These are phyloP conservation scores for Megamerina dolium DNA, from an alignment of 2,888 invertebrate genomes.

Conservation along the genomic window DNA sequence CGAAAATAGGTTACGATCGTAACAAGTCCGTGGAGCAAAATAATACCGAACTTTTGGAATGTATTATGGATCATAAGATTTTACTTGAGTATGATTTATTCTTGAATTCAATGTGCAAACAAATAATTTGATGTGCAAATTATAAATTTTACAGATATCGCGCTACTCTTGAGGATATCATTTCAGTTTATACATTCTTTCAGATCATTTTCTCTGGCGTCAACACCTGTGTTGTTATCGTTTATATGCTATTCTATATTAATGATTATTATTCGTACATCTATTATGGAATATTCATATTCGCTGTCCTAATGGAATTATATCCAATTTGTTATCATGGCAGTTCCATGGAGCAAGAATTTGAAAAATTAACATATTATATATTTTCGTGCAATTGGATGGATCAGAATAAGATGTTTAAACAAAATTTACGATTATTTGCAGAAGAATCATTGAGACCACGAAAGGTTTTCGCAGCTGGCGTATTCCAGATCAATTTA, in stretches of 20 bases:
- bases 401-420: slow-evolving; percentile 15
- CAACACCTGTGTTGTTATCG: slow-evolving; percentile 17
- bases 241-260: slow-evolving; percentile 17
- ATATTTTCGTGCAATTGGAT: slow-evolving; percentile 21
- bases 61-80: slow-evolving; percentile 21
- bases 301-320: slow-evolving; percentile 14
- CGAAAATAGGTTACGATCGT: slow-evolving; percentile 14
- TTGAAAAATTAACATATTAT: slow-evolving; percentile 17
- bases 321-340: too few species aligned
- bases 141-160: slow-evolving; percentile 15
- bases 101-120: not conserved
- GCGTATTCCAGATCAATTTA: slow-evolving; percentile 19
- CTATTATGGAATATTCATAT: slow-evolving; percentile 15
- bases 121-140: not conserved
- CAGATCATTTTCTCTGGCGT: slow-evolving; percentile 16
- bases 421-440: slow-evolving; percentile 18
- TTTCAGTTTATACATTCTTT: slow-evolving; percentile 14
- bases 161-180: slow-evolving; percentile 10
- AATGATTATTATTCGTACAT: slow-evolving; percentile 10
- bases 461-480: slow-evolving; percentile 9
- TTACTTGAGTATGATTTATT: slow-evolving; percentile 19
- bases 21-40: slow-evolving; percentile 6
- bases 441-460: slow-evolving; percentile 11
- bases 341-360: slow-evolving; percentile 14
- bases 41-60: slow-evolving; percentile 16